These are phyloP conservation scores for Tenthredo livida DNA, from an alignment of 2,888 invertebrate species.

Conservation along the genomic window DNA sequence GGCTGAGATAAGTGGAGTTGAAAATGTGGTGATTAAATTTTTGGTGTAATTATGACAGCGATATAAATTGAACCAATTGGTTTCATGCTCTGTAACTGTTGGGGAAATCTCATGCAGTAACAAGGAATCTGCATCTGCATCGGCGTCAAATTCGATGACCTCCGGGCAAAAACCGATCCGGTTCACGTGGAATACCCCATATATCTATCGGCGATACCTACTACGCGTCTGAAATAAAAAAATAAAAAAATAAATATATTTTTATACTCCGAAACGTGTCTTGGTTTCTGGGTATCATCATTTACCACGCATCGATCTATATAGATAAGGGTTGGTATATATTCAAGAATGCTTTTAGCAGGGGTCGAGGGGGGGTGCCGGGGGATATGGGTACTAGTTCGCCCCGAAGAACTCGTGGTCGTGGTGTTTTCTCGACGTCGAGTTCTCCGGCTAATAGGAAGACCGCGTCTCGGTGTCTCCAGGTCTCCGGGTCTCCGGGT, in stretches of 20 bases:
- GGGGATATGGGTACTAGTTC: not conserved
- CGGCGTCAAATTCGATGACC: too few species aligned
- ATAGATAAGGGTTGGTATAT: constrained; percentile 69
- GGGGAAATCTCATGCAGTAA: too few species aligned
- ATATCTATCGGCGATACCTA: too few species aligned
- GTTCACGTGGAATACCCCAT: too few species aligned
- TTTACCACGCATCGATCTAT: constrained; percentile 66
- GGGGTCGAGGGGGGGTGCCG: constrained; percentile 50
- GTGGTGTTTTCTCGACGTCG: not conserved
- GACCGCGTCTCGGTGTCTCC: constrained; percentile 57
- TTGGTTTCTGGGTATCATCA: constrained; percentile 26
- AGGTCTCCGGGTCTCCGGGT: not conserved
- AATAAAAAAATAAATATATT: not conserved
- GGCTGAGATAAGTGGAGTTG: too few species aligned
- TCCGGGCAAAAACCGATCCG: too few species aligned
- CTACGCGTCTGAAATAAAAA: not conserved
- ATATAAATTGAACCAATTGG: too few species aligned
- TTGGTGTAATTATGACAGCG: too few species aligned
- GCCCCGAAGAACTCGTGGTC: not conserved
- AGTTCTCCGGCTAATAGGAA: constrained; percentile 66
- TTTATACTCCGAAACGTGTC: not conserved
- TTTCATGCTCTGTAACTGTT: too few species aligned
- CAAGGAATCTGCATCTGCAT: too few species aligned
- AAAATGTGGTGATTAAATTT: too few species aligned
- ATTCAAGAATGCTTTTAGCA: constrained; percentile 76